Conservation (phyloP, 2,797 vertebrate genomes). For the Carcharodon carcharias region DNA sequence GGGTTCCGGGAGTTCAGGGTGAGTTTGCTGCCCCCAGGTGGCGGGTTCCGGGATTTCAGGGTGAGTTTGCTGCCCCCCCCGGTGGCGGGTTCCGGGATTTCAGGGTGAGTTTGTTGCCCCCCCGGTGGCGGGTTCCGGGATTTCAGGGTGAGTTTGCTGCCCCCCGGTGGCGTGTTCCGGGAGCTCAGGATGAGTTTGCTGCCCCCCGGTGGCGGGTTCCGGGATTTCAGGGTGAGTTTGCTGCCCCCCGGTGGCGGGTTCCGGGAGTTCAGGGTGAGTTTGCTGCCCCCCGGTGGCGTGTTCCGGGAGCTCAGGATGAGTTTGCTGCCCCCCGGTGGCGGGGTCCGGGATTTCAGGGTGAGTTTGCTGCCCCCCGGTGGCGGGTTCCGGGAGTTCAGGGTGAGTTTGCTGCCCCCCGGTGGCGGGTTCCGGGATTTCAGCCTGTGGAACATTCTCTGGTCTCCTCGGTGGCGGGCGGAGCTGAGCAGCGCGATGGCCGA, state of each 20-base stretch:
- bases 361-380: background rate
- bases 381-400: background rate
- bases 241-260: background rate
- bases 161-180: background rate
- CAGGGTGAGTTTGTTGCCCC: background rate
- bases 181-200: background rate
- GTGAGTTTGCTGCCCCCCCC: background rate
- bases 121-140: background rate
- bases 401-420: background rate
- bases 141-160: background rate
- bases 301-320: background rate
- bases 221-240: background rate
- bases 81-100: background rate
- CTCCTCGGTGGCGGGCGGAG: slow-evolving; percentile 20
- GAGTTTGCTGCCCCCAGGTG: background rate
- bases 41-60: background rate
- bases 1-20: background rate
- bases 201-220: background rate
- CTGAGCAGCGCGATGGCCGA: slow-evolving; percentile 74
- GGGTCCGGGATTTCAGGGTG: background rate
- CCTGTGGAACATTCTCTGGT: slow-evolving; percentile 11
- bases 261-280: background rate
- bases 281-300: background rate
- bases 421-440: background rate
- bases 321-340: background rate